These are phyloP conservation scores for Petrocephalus sullivani DNA, from an alignment of 2,797 vertebrate genomes.

Conservation along the genomic window DNA sequence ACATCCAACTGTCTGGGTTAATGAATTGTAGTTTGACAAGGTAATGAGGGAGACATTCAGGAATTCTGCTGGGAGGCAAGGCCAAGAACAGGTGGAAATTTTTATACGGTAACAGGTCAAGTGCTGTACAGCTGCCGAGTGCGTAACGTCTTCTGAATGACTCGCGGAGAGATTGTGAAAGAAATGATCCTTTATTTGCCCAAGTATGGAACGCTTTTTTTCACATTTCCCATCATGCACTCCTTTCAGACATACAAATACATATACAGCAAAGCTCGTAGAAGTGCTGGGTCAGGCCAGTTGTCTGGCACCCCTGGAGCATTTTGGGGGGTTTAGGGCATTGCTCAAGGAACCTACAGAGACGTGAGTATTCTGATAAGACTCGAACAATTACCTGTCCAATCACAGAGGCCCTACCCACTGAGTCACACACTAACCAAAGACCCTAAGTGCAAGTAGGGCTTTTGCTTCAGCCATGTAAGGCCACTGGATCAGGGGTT, in stretches of 20 bases:
- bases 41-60: slow-evolving; percentile 57
- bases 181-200: neutral
- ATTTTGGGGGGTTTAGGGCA: neutral
- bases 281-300: neutral
- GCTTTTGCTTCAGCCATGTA: slow-evolving; percentile 13
- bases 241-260: neutral
- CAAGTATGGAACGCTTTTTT: neutral
- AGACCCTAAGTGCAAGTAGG: neutral
- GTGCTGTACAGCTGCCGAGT: neutral
- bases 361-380: neutral
- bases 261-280: neutral
- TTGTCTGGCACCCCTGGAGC: neutral
- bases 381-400: neutral
- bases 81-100: neutral
- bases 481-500: neutral
- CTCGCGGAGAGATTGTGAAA: neutral
- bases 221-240: neutral
- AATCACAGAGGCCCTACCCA: neutral
- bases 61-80: slow-evolving; percentile 6
- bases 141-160: neutral
- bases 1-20: slow-evolving; percentile 67
- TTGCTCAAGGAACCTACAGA: neutral
- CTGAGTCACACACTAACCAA: neutral
- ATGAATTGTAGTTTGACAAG: slow-evolving; percentile 68
- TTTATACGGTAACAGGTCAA: neutral